phyloP scores from a whole-genome alignment of 2,113 vertebrate genomes.

The Bos indicus region DNA sequence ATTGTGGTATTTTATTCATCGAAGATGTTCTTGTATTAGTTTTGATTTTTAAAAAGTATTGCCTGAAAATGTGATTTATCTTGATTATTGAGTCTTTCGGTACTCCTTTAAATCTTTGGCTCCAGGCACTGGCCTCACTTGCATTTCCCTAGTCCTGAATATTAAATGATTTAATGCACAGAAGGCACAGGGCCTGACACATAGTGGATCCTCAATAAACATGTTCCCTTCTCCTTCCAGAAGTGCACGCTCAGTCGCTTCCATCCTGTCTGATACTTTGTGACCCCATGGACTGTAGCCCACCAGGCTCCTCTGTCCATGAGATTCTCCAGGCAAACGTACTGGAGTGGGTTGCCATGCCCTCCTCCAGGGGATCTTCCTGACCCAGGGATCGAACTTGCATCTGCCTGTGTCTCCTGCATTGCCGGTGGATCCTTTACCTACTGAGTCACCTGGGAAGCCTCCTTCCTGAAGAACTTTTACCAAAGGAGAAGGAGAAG shows the following conservation, averaged over 20 bases:
- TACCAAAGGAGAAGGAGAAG: neutral
- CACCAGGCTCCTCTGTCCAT: neutral
- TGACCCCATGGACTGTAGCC: neutral
- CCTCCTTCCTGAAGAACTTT: neutral
- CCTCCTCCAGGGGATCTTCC: neutral
- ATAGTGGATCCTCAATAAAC: neutral
- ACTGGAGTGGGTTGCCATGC: neutral
- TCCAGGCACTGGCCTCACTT: neutral
- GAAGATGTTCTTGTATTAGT: neutral
- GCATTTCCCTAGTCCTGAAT: neutral
- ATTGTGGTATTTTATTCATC: neutral
- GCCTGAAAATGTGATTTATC: neutral
- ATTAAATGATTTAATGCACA: neutral
- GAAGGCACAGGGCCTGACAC: neutral
- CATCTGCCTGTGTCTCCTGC: neutral
- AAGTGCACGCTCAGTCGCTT: neutral
- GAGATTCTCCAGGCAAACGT: neutral
- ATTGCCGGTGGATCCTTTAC: neutral
- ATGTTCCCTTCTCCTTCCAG: neutral
- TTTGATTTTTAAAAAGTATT: neutral
- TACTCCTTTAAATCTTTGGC: neutral
- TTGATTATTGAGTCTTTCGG: neutral
- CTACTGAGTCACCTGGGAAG: neutral
- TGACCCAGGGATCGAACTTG: neutral
- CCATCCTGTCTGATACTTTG: neutral